Evolutionary conservation across 2,797 vertebrate species (phyloP).

Genomic region (Scleropages formosus): DNA sequence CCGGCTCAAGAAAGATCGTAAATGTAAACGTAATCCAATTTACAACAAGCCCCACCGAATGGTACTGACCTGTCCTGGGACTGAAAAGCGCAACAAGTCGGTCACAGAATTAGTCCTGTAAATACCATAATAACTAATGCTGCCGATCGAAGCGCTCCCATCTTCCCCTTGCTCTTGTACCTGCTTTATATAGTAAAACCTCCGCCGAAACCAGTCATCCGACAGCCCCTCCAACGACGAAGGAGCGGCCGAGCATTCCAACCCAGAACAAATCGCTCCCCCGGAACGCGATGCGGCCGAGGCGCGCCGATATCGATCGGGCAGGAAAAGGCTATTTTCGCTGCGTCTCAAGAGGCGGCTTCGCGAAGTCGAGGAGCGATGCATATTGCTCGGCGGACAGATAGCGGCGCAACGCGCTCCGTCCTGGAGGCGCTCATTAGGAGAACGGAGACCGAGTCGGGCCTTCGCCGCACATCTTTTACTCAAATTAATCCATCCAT

Average conservation of each 20-base stretch:
- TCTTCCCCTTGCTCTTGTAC: too few species aligned
- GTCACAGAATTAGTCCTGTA: too few species aligned
- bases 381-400: conserved; percentile 41
- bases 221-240: too few species aligned
- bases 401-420: conserved; percentile 26
- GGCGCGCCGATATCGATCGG: conserved; percentile 5
- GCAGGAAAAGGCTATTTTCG: neutral
- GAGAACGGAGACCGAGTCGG: conserved; percentile 25
- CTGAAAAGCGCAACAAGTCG: too few species aligned
- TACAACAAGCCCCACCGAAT: too few species aligned
- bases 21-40: too few species aligned
- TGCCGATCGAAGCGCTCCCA: too few species aligned
- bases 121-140: too few species aligned
- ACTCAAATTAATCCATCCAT: conserved; percentile 29
- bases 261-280: neutral
- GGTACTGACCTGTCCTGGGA: too few species aligned
- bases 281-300: neutral
- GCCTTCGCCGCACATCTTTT: neutral
- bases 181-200: too few species aligned
- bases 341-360: neutral
- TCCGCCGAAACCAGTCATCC: too few species aligned
- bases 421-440: conserved; percentile 37
- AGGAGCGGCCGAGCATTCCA: neutral
- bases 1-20: too few species aligned
- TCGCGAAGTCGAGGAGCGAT: conserved; percentile 13